Base-by-base conservation (phyloP, 2,888 invertebrate genomes). In the Baccha elongata region DNA sequence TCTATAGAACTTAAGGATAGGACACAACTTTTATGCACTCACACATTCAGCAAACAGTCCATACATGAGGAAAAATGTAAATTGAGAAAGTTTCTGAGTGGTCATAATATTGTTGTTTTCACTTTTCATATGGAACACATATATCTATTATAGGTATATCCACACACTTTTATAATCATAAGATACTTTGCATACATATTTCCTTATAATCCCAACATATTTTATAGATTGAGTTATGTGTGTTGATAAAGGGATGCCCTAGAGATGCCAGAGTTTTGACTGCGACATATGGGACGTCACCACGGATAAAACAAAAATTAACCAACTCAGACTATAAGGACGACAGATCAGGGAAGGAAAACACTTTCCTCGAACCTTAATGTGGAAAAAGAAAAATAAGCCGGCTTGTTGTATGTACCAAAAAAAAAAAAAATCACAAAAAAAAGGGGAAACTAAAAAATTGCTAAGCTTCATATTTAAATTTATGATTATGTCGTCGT, bases 401-500 rank as follows among this genome's bases (percentile, higher is more conserved):
- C 55, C 64, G 78, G n/a, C 58, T 58, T 58, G 35, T 65, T 58
- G 50, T 58, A n/a, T n/a, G 53, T 55, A 46, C 68, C 53, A 37
- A 62, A 76, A 26, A 42, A 42, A 26, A 13, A n/a, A 37, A 37
- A 37, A 37, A 37, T 0, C 2, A n/a, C 55, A 32, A 71, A 75
- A 58, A 58, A 58, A 44, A 11, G 6, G 55, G 67, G 50, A 78
- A 69, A 50, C 71, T 83, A 79, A 74, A 69, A 80, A 75, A 60
- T 72, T 65, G 69, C 65, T 79, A 74, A 74, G 79, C 79, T 84
- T 55, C 79, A 79, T 79, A 84, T 84, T 84, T 79, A 84, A 84
- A 84, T 84, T 79, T 84, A 84, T 84, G 84, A 84, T 84, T 84
- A 84, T 84, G 84, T 84, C 84, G 84, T 84, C 84, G 58, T 64